These are phyloP conservation scores for Subacronicta megacephala DNA, from an alignment of 2,888 invertebrate genomes.

Conservation along the genomic window DNA sequence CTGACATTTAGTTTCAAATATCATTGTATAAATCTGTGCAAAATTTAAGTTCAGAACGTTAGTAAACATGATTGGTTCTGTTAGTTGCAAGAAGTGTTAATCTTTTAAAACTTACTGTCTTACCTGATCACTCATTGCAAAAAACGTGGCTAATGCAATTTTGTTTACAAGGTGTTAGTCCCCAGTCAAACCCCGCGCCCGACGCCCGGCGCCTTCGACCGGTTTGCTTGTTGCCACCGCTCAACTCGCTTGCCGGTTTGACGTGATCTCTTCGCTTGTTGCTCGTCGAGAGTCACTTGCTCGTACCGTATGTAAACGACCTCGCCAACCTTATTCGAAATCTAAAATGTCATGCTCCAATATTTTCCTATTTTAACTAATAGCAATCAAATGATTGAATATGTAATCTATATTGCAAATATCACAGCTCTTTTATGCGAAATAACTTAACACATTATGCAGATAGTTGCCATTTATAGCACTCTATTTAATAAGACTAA, in stretches of 20 bases:
- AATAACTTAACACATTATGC: constrained; percentile 16
- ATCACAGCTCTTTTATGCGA: constrained; percentile 14
- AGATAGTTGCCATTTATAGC: constrained; percentile 29
- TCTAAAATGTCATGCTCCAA: constrained; percentile 59
- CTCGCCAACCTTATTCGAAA: constrained; percentile 74
- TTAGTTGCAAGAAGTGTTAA: constrained; percentile 50
- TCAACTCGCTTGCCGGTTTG: constrained; percentile 84
- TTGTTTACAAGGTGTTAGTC: constrained; percentile 88
- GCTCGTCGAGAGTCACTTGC: constrained; percentile 80
- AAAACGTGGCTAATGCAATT: constrained; percentile 80
- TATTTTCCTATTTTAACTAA: constrained; percentile 35
- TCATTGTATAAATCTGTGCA: constrained; percentile 34
- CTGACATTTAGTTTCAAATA: constrained; percentile 33
- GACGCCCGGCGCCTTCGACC: constrained; percentile 86
- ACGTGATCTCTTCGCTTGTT: constrained; percentile 86
- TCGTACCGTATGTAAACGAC: constrained; percentile 85
- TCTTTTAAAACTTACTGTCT: constrained; percentile 50
- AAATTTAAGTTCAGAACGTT: constrained; percentile 37
- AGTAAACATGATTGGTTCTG: constrained; percentile 36
- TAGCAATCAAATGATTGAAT: constrained; percentile 17
- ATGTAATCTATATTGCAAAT: constrained; percentile 21
- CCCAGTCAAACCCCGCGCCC: constrained; percentile 72
- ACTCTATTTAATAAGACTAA: constrained; percentile 33
- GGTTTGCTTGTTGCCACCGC: constrained; percentile 85
- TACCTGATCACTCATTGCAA: constrained; percentile 58